These are phyloP conservation scores for Chrysaora quinquecirrha DNA, from an alignment of 30 jellyfish, hydroid and myxozoan genomes.

Conservation along the genomic window DNA sequence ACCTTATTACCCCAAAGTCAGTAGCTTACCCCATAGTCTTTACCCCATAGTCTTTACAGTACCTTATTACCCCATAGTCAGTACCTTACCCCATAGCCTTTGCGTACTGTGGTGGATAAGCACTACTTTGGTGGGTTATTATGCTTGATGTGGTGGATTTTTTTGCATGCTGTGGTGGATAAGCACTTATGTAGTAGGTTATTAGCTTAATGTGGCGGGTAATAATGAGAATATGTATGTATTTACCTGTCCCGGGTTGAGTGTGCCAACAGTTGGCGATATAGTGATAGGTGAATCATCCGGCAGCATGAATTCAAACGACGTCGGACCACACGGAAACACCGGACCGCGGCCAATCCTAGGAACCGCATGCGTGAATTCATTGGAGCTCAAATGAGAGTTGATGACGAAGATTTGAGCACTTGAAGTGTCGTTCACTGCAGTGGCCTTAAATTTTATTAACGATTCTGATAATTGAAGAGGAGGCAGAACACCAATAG, in stretches of 20 bases:
- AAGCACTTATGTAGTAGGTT: no score
- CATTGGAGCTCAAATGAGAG: conserved; percentile 77
- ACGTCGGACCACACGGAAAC: conserved; percentile 95
- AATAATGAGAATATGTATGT: no score
- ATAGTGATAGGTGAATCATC: conserved; percentile 66
- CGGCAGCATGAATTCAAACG: conserved; percentile 81
- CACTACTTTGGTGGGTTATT: no score
- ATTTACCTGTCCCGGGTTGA: conserved; percentile 93
- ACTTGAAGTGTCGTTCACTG: conserved; percentile 73
- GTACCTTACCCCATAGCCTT: no score
- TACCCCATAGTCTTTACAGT: no score
- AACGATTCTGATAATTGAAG: conserved; percentile 68
- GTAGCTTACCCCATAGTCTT: no score
- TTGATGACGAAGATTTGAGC: conserved; percentile 73
- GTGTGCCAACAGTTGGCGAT: conserved; percentile 88
- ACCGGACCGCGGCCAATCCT: conserved; percentile 85
- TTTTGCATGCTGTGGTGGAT: no score
- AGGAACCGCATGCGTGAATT: conserved; percentile 85
- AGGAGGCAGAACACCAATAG: conserved; percentile 92
- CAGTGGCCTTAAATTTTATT: conserved; percentile 86
- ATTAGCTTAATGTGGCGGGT: no score
- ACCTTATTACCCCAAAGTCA: no score
- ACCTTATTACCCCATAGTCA: no score
- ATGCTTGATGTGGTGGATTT: no score
- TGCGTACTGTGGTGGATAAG: no score